Percentiles rank a stretch among this genome's conserved stretches.
Evolutionary conservation across 2,797 vertebrate species (phyloP).

Genomic region (Atherinosoma microstoma): DNA sequence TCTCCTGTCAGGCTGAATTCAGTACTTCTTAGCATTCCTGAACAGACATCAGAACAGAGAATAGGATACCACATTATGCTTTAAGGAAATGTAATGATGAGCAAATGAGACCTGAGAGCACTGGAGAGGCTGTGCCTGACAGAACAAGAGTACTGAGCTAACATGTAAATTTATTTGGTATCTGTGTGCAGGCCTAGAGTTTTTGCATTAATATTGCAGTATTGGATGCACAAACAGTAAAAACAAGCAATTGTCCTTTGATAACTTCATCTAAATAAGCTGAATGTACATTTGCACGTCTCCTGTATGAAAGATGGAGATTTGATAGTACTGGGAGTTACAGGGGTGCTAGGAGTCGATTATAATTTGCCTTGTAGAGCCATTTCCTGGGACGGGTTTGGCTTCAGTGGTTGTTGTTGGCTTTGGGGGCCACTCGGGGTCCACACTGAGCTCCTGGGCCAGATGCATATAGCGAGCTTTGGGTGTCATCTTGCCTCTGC

Average conservation of each 20-base stretch:
- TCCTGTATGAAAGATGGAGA: slow-evolving; percentile 15
- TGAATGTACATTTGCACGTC: slow-evolving; percentile 14
- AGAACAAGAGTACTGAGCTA: slow-evolving; percentile 20
- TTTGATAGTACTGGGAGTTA: background rate
- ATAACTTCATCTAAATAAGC: slow-evolving; percentile 5
- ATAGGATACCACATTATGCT: slow-evolving; percentile 1
- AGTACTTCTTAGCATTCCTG: slow-evolving; percentile 23
- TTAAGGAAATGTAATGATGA: slow-evolving; percentile 14
- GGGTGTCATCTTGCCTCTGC: slow-evolving; percentile 83
- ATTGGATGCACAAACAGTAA: slow-evolving; percentile 11
- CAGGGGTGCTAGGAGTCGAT: slow-evolving; percentile 84
- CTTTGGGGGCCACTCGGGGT: slow-evolving; percentile 98
- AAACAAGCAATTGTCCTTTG: slow-evolving; percentile 7
- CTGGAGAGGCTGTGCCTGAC: slow-evolving; percentile 1
- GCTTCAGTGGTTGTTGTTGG: slow-evolving; percentile 97
- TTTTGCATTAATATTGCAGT: slow-evolving; percentile 33
- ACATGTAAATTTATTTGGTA: slow-evolving; percentile 36
- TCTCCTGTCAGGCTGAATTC: background rate
- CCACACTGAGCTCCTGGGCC: slow-evolving; percentile 94
- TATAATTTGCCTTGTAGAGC: slow-evolving; percentile 86
- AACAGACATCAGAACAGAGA: slow-evolving; percentile 1
- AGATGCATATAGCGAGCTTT: slow-evolving; percentile 97
- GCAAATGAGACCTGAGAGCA: slow-evolving; percentile 50
- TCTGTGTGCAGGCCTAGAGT: background rate
- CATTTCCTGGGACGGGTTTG: slow-evolving; percentile 85